Base-by-base conservation (phyloP, 2,113 vertebrate genomes). In the Pleuronectes platessa region DNA sequence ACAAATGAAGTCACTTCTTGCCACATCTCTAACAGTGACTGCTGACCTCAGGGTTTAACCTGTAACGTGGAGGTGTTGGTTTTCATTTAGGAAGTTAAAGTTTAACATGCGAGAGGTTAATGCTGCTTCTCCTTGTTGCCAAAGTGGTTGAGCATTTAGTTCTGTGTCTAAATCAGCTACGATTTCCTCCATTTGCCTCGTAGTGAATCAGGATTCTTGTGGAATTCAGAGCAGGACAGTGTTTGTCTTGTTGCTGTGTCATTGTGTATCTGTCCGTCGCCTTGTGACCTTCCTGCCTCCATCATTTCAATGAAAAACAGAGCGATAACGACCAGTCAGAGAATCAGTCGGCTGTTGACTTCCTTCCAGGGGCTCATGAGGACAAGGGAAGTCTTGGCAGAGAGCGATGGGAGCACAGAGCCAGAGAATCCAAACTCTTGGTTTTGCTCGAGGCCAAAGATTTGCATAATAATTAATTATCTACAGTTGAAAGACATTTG, bases 351-450 rank as follows among this genome's bases (percentile, higher is more conserved):
- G 21, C 20, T 51, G 55, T 73, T 74, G 23, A 59, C 73, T 76
- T 81, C 51, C 51, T 76, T 61, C 51, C 35, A 17, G 78, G n/a
- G 53, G 59, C 70, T 82, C 21, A n/a, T 23, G 21, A 63, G 56
- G 63, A 51, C 23, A 21, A 18, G 10, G 65, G 17, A 59, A 20
- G 54, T 54, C 66, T 55, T 76, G n/a, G 78, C 78, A 81, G 68
- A 72, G 68, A 74, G 81, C 72, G 58, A 76, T 69, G 62, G 74
- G 35, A 54, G n/a, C 13, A 21, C 20, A 54, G 53, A 54, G 8
- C 20, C 11, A 21, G 53, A 54, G 51, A 21, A 54, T 42, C 40
- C 3, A 13, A 42, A 3, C 40, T 37, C 35, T 37, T 37, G 35
- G 35, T 37, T 37, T 37, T 2, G 9, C 35, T 42, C 40, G 1